Evolutionary conservation across 2,888 invertebrate species (phyloP), one percentile per base, ranked within the genome.

Genomic region (Meghimatium bilineatum): DNA sequence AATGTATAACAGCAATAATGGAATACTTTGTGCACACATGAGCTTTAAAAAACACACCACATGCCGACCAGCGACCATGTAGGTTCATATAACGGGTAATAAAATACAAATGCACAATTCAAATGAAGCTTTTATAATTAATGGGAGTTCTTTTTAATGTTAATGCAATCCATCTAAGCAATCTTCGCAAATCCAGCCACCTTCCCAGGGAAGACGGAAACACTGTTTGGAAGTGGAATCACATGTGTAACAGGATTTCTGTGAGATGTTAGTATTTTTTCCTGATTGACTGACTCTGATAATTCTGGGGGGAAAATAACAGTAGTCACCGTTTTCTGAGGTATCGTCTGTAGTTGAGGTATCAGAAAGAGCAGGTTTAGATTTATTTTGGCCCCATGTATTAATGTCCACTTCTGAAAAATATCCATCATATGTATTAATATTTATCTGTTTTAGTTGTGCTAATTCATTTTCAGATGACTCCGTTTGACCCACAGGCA

Each of bases 141-240:
- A 8, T n/a, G 60, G 26, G 60, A 23, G 3, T n/a, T n/a, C 5
- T n/a, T n/a, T 23, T 23, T 5, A n/a, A n/a, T n/a, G 69, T 81
- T 38, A 79, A 44, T 69, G 44, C 8, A 84, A 32, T 38, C 78
- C 79, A 36, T 83, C 83, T 34, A 83, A 20, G 34, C 83, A 83
- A 34, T 83, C 83, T 63, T 83, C 83, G 32, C 83, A 83, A 8
- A 83, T 36, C 83, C 83, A 83, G 36, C 83, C 83, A 5, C 83
- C 79, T 66, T 74, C 79, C 83, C 79, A 79, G 32, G 83, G 83
- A n/a, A 83, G 52, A 10, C 83, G 38, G 49, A 83, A 83, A 34
- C 79, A 79, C 10, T 74, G 79, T 56, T 74, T 72, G 36, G 44
- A 44, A 23, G 79, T 63, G 20, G 67, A 71, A 1, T 78, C 69